Base-by-base conservation (phyloP, 2,888 invertebrate species). In the Eugnorisma glareosa region DNA sequence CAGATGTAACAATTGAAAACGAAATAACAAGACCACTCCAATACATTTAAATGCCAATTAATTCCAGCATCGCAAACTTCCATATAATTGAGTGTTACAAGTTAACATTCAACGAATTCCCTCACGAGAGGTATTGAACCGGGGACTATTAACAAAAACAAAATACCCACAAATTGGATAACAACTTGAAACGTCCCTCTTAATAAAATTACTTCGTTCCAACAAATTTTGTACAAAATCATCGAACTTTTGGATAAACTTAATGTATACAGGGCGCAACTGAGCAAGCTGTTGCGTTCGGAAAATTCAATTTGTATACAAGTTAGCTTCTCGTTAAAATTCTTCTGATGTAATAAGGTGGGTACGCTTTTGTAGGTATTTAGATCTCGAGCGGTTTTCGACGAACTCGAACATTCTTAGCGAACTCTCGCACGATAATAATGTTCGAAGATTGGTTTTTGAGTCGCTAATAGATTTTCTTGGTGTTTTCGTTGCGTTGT, bases 251-350 rank as follows among this genome's bases (percentile, higher is more conserved):
- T 94, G 75, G 90, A 91, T 83, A 93, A 95, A 96, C 93, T 95
- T 95, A 95, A 96, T 95, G 94, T 95, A 93, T 93, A 92, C 67
- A 87, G 90, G 92, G 40, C 64, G 64, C 40, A 28, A 64, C 64
- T n/a, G 93, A 94, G 93, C 95, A 94, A 94, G 95, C 95, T 95
- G 96, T 94, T 94, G 91, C 92, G 87, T 92, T 92, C 91, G 90
- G 92, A 94, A 91, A 96, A 96, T 96, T 96, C 95, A 96, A 96
- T 96, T 96, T 96, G 92, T 94, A 94, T 95, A 95, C 96, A 96
- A 96, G 96, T 96, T 96, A 94, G 93, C 94, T 93, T 94, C 95
- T 96, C 92, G 95, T 96, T 95, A 95, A 96, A 95, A 96, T 96
- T 96, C 95, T 95, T 94, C 90, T 92, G 93, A 92, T 94, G 95